Evolutionary conservation across 2,888 invertebrate species (phyloP).

Genomic region (Cremastinae sp.): DNA sequence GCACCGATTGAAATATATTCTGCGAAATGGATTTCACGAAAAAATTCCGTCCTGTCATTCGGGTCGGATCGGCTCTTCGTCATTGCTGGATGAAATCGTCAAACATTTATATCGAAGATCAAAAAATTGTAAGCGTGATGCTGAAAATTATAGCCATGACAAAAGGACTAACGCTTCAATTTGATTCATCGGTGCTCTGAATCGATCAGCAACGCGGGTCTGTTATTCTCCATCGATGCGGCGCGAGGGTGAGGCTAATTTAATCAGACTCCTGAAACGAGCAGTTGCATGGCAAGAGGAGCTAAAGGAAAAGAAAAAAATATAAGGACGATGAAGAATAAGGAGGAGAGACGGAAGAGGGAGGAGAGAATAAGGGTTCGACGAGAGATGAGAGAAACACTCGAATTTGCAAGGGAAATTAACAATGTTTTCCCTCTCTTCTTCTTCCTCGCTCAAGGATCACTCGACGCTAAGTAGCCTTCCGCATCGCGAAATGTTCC

Average conservation of each 20-base stretch:
- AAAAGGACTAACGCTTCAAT: constrained; percentile 38
- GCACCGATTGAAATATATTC: too few species aligned
- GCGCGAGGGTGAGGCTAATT: constrained; percentile 67
- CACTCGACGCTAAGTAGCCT: constrained; percentile 71
- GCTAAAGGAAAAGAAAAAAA: constrained; percentile 36
- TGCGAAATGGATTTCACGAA: too few species aligned
- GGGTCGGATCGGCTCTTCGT: too few species aligned
- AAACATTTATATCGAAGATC: too few species aligned
- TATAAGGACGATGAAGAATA: constrained; percentile 1
- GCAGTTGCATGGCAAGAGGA: constrained; percentile 56
- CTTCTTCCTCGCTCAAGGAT: constrained; percentile 69
- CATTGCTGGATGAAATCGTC: too few species aligned
- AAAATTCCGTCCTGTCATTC: too few species aligned
- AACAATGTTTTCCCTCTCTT: constrained; percentile 73
- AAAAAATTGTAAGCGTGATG: too few species aligned
- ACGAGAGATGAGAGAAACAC: constrained; percentile 61
- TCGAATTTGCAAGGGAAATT: constrained; percentile 76
- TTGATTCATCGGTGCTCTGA: constrained; percentile 54
- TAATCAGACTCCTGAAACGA: constrained; percentile 71
- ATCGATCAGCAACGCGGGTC: constrained; percentile 45
- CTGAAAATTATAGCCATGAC: too few species aligned
- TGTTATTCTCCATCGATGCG: constrained; percentile 24
- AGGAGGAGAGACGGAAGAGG: constrained; percentile 20
- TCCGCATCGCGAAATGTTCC: constrained; percentile 68
- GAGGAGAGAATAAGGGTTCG: constrained; percentile 16